Evolutionary conservation across 2,797 vertebrate species (phyloP).

Genomic region (Antennarius maculatus): DNA sequence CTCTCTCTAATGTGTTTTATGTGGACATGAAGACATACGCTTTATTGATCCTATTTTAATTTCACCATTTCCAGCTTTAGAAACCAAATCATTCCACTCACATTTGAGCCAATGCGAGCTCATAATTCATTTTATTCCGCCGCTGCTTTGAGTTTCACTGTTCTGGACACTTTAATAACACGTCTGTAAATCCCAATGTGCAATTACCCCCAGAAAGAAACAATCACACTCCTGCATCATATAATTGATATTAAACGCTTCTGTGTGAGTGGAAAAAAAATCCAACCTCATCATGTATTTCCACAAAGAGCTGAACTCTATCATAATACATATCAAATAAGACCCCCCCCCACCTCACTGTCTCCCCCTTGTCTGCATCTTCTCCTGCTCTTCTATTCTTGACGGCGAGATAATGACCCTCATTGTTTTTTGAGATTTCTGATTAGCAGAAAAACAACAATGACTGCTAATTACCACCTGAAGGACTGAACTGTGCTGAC

Average conservation of each 20-base stretch:
- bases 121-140: slow-evolving; percentile 25
- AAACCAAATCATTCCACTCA: too few species aligned
- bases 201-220: slow-evolving; percentile 61
- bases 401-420: slow-evolving; percentile 78
- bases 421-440: slow-evolving; percentile 74
- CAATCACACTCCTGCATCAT: slow-evolving; percentile 57
- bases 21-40: too few species aligned
- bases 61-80: too few species aligned
- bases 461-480: slow-evolving; percentile 81
- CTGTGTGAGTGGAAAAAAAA: slow-evolving; percentile 68
- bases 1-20: too few species aligned
- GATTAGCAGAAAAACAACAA: slow-evolving; percentile 79
- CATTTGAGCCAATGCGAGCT: background rate
- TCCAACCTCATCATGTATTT: slow-evolving; percentile 69
- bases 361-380: slow-evolving; percentile 10
- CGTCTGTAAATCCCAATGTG: slow-evolving; percentile 37
- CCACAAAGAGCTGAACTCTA: slow-evolving; percentile 60
- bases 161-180: slow-evolving; percentile 12
- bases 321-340: slow-evolving; percentile 60
- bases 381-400: slow-evolving; percentile 54
- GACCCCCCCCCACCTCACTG: slow-evolving; percentile 31
- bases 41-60: too few species aligned
- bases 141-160: slow-evolving; percentile 36
- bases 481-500: slow-evolving; percentile 77
- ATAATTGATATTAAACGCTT: slow-evolving; percentile 68